Conservation (phyloP, 2,888 invertebrate genomes). For the Sphecodes monilicornis region DNA sequence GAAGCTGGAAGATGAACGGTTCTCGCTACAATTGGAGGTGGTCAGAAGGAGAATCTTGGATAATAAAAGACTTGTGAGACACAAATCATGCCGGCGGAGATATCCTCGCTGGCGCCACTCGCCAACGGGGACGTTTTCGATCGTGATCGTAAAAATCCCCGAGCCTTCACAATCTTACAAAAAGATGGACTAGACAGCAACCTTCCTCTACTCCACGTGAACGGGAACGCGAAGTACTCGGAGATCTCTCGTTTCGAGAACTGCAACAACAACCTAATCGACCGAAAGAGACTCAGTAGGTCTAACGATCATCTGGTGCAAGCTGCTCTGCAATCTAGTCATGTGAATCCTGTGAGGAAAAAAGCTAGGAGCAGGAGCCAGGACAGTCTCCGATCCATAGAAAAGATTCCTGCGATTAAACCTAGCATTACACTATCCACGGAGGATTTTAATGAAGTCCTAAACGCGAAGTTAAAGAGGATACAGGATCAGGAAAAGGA, state of each 20-base stretch:
- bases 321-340: constrained; percentile 75
- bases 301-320: constrained; percentile 80
- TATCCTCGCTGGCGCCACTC: constrained; percentile 75
- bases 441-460: constrained; percentile 88
- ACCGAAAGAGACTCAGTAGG: constrained; percentile 78
- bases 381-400: constrained; percentile 82
- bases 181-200: constrained; percentile 77
- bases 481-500: constrained; percentile 87
- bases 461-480: constrained; percentile 90
- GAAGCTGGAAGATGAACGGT: background rate
- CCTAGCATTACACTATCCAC: constrained; percentile 83
- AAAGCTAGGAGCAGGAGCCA: constrained; percentile 84
- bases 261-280: constrained; percentile 68
- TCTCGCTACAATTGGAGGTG: background rate
- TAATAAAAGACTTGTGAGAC: background rate
- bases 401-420: constrained; percentile 67
- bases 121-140: constrained; percentile 64
- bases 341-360: constrained; percentile 78
- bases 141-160: constrained; percentile 67
- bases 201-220: constrained; percentile 77
- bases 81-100: constrained; percentile 78
- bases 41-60: background rate
- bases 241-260: constrained; percentile 41
- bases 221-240: constrained; percentile 61
- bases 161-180: constrained; percentile 80